Conservation (phyloP, 2,797 vertebrate species). For the Toxotes lorentzi region DNA sequence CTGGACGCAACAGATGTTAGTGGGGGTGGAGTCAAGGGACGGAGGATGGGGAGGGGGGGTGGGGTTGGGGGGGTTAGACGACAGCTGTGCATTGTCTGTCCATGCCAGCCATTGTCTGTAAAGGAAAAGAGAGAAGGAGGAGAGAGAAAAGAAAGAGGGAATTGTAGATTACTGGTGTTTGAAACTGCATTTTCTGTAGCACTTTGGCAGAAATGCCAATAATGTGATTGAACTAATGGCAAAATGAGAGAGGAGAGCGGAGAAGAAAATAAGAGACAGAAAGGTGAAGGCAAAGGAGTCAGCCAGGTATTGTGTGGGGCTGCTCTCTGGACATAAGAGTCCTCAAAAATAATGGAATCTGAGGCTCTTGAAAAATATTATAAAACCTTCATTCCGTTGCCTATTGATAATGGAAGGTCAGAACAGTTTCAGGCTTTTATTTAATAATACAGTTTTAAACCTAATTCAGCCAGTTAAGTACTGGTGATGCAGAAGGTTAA, state of each 20-base stretch:
- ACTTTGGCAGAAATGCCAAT: constrained; percentile 54
- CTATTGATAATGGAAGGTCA: constrained; percentile 35
- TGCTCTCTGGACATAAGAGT: constrained; percentile 49
- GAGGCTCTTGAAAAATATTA: constrained; percentile 36
- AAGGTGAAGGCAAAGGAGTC: not conserved
- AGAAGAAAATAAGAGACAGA: constrained; percentile 27
- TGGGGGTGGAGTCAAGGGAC: constrained; percentile 63
- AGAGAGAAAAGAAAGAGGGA: constrained; percentile 22
- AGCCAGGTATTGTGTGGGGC: constrained; percentile 18
- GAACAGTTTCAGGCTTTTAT: constrained; percentile 2
- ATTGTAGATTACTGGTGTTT: constrained; percentile 48
- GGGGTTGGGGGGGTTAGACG: constrained; percentile 16
- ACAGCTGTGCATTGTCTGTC: constrained; percentile 85
- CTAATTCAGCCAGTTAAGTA: not conserved
- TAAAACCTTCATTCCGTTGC: constrained; percentile 30
- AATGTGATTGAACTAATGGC: constrained; percentile 49
- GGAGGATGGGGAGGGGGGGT: not conserved
- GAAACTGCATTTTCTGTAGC: constrained; percentile 50
- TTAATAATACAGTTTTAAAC: constrained; percentile 1
- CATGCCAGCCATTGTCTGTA: constrained; percentile 74
- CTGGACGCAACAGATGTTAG: constrained; percentile 85
- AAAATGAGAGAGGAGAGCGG: constrained; percentile 36
- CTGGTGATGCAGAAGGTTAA: not conserved
- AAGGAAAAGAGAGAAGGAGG: constrained; percentile 19
- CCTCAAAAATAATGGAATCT: constrained; percentile 48